Evolutionary conservation across 1,140 invertebrate species (phyloP).

Genomic region (Bombyx mori): DNA sequence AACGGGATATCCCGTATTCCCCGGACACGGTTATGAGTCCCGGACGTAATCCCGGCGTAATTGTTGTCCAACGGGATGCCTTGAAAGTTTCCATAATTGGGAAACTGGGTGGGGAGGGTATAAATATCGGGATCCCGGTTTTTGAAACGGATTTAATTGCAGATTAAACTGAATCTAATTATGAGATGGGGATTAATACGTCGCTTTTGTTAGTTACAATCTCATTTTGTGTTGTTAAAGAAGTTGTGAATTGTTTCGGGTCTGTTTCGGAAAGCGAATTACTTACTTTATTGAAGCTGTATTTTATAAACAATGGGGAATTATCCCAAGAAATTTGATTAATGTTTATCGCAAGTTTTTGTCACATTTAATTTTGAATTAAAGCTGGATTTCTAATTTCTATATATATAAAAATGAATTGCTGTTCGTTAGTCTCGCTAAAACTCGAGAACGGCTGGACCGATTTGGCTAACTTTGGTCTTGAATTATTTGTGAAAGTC

Average conservation of each 20-base stretch:
- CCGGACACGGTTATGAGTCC: constrained; percentile 57
- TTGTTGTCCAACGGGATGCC: constrained; percentile 58
- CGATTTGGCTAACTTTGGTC: too few species aligned
- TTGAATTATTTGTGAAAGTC: too few species aligned
- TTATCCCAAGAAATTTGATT: too few species aligned
- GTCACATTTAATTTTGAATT: too few species aligned
- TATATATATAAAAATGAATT: too few species aligned
- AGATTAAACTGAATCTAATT: constrained; percentile 6
- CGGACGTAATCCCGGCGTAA: constrained; percentile 55
- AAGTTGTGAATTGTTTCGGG: not conserved
- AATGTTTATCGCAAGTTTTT: too few species aligned
- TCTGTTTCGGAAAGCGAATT: not conserved
- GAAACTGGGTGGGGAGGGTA: constrained; percentile 9
- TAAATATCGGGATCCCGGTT: constrained; percentile 23
- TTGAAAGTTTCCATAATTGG: constrained; percentile 34
- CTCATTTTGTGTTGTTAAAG: not conserved
- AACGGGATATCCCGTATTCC: constrained; percentile 35
- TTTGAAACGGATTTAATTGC: constrained; percentile 23
- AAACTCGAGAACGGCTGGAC: too few species aligned
- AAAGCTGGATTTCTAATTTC: too few species aligned
- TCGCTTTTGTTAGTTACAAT: not conserved
- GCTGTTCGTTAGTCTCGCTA: too few species aligned
- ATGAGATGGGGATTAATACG: not conserved
- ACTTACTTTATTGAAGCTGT: not conserved
- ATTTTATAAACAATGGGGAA: not conserved